Percentiles rank a stretch among this genome's conserved stretches.
phyloP scores from a whole-genome alignment of 2,888 invertebrate genomes.

The Digitonthophagus gazella region DNA sequence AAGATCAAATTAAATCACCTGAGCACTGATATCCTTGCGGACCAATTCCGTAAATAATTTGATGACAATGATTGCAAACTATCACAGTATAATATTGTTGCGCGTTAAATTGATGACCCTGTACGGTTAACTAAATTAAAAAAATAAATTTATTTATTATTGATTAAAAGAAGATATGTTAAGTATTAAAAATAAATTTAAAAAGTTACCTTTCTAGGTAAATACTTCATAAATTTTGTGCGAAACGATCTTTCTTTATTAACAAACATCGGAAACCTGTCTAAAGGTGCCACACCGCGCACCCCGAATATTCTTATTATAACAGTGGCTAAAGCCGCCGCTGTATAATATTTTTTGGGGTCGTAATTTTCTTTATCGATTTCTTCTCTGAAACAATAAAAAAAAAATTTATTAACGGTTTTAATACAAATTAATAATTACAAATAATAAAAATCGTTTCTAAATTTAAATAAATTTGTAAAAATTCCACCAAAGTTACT shows the following conservation, averaged over 20 bases:
- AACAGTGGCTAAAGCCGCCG: constrained; percentile 78
- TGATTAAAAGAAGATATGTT: too few relatives aligned
- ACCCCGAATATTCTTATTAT: constrained; percentile 74
- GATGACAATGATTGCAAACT: constrained; percentile 90
- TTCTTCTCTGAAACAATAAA: constrained; percentile 55
- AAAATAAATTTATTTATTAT: too few relatives aligned
- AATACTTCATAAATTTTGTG: constrained; percentile 63
- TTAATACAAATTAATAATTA: too few relatives aligned
- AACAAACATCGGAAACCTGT: constrained; percentile 80
- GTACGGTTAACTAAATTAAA: constrained; percentile 64
- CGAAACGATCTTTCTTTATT: constrained; percentile 78
- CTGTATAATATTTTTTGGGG: constrained; percentile 64
- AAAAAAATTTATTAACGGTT: not conserved
- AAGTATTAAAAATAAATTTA: constrained; percentile 13
- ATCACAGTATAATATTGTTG: constrained; percentile 88
- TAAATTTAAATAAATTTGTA: too few relatives aligned
- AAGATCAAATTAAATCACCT: constrained; percentile 58
- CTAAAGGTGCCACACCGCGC: constrained; percentile 62
- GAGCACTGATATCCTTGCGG: constrained; percentile 96
- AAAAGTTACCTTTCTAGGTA: constrained; percentile 57
- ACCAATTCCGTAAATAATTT: constrained; percentile 91
- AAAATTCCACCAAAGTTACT: too few relatives aligned
- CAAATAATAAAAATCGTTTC: too few relatives aligned
- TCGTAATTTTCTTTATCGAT: constrained; percentile 63
- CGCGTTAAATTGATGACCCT: constrained; percentile 87